Base-by-base conservation (phyloP, 2,797 vertebrate genomes). In the Tinamus major region DNA sequence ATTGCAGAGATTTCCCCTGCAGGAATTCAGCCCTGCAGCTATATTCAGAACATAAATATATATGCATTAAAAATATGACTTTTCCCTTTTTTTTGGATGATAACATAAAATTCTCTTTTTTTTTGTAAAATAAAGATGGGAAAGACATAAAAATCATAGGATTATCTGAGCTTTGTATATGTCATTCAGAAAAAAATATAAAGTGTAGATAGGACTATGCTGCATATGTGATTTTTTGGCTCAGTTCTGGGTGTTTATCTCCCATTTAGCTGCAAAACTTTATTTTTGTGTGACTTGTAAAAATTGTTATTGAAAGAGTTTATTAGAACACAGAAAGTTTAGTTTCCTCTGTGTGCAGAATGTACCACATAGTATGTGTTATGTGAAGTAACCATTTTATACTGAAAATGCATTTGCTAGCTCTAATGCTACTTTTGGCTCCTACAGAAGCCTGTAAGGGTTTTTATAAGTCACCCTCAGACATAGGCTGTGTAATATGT, bases 11-110 rank as follows among this genome's bases (percentile, higher is more conserved):
- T 79, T 61, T 90, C 37, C 61, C n/a, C 53, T 64, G 31, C 19
- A 75, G 31, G 61, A 84, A 80, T 78, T 69, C 65, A 93, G 37
- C 72, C 82, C 17, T 83, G 42, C 33, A 76, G 35, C 48, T 94
- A 86, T 55, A 84, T 87, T 85, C 76, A 79, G 59, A 91, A 58
- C 51, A 77, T 1, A 92, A 79, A 94, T 65, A 71, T 9, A 17
- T 41, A 16, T 81, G 67, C 89, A 88, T 83, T 85, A 91, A 90
- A 92, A 92, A 85, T 55, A 83, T 2, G 4, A 59, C 11, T 81
- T 78, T 20, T 18, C 5, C 39, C 53, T 90, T 35, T 41, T 26
- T 13, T 46, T 41, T 46, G 42, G 46, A 33, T 85, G 31, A 84
- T 70, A 93, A 92, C 18, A 63, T 23, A 53, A 21, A 46, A 35